A percentile compares a stretch with the other conserved stretches of the same genome.
phyloP scores from a whole-genome alignment of 2,797 vertebrate species.

The Argentina silus region DNA sequence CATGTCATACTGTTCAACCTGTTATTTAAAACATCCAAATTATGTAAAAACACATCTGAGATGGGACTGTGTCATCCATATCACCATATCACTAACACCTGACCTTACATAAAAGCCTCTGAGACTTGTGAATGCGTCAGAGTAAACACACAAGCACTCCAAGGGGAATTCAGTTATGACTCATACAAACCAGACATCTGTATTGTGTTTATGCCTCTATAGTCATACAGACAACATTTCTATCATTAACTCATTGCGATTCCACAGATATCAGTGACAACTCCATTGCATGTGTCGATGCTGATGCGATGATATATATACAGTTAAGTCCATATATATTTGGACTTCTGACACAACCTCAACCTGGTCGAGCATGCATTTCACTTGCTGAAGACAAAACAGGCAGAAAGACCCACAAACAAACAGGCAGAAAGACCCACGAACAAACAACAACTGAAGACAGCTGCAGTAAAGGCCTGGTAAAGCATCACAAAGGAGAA shows the following conservation, averaged over 20 bases:
- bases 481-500: no score
- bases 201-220: conserved; percentile 26
- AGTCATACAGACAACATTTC: conserved; percentile 4
- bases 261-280: conserved; percentile 18
- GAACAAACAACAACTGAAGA: no score
- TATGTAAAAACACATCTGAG: conserved; percentile 38
- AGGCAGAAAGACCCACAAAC: no score
- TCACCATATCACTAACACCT: conserved; percentile 34
- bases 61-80: conserved; percentile 26
- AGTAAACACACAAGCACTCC: conserved; percentile 25
- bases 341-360: background rate
- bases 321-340: background rate
- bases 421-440: no score
- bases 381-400: no score
- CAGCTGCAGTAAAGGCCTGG: no score
- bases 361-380: no score
- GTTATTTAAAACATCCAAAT: conserved; percentile 59
- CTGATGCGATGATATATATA: background rate
- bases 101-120: conserved; percentile 42
- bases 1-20: conserved; percentile 24
- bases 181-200: conserved; percentile 13
- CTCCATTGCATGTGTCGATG: conserved; percentile 11
- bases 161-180: conserved; percentile 21
- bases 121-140: background rate
- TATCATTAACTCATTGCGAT: conserved; percentile 2